Evolutionary conservation across 2,113 vertebrate species (phyloP), one percentile per base, ranked within the genome.

Genomic region (Psammodynastes pulverulentus): DNA sequence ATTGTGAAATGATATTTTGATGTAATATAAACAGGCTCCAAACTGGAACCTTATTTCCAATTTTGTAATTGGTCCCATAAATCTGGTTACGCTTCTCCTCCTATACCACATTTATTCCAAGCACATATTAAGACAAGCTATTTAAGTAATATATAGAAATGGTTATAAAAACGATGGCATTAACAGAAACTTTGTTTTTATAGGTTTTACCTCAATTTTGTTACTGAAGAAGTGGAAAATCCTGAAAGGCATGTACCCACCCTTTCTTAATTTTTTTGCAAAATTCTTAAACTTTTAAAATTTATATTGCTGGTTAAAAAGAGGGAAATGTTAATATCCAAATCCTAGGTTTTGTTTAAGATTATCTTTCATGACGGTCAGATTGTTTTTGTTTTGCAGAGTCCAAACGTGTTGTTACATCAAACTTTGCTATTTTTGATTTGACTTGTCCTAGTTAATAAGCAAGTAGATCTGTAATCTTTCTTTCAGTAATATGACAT

Each of bases 141-240:
- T 79, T 39, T 34, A 79, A 79, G 34, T 79, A 79, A 39, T 79
- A 39, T 79, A 21, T 19, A 79, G 6, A 39, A 39, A 43, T 79
- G 1, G 3, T 79, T 43, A 39, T 79, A 43, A 39, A 34, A 43
- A 43, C 21, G 7, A 43, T 79, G 72, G 34, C 0, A 3, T 79
- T 79, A 79, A 79, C 19, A 39, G 7, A 34, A 94, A 90, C 39
- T 96, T 17, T 94, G 45, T 94, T 93, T 90, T 95, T 91, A 87
- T 95, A 99, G 99, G 99, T 99, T 99, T 97, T 99, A 99, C 95
- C 97, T 99, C 94, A 99, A 99, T 97, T 99, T 99, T 97, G 98
- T 99, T 56, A 99, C 98, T 1, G 99, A 99, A 96, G 99, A 99
- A 97, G 98, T 99, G 9, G 98, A 99, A 48, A 98, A 98, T 90